Evolutionary conservation across 2,113 vertebrate genomes (phyloP).

Genomic region (Calidris pugnax): DNA sequence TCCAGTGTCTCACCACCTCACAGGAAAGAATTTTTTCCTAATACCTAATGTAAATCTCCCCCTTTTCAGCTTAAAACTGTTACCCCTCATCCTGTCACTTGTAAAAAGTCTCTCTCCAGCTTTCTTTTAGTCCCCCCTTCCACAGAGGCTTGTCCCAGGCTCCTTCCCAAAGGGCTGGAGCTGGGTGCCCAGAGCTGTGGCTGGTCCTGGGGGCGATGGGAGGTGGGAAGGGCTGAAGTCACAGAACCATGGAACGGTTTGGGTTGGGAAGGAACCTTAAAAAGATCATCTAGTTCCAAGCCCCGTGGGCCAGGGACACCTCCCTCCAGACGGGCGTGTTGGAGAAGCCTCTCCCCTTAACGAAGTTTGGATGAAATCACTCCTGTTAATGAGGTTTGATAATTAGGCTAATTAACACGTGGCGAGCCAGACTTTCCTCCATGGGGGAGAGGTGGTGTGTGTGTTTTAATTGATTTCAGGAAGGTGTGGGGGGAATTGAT

Average conservation of each 20-base stretch:
- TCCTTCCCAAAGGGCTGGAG: not conserved
- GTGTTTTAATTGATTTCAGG: not conserved
- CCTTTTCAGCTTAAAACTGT: not conserved
- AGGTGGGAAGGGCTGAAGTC: fast-evolving
- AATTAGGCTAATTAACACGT: not conserved
- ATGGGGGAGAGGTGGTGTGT: too few species aligned
- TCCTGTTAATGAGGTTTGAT: not conserved
- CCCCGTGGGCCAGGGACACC: not conserved
- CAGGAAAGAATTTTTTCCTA: not conserved
- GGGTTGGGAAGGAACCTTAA: not conserved
- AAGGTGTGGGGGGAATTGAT: too few species aligned
- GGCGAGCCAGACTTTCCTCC: too few species aligned
- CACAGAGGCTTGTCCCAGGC: not conserved
- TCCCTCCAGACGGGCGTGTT: not conserved
- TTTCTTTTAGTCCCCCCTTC: not conserved
- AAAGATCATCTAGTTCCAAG: not conserved
- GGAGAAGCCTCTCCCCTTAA: not conserved
- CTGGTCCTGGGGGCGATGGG: not conserved
- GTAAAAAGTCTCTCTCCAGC: not conserved
- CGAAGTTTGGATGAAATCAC: not conserved
- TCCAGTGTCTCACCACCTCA: not conserved
- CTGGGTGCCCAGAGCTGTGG: fast-evolving
- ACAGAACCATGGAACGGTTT: not conserved
- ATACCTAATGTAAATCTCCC: not conserved
- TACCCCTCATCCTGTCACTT: not conserved